Conservation (phyloP, 2,888 invertebrate species). For the Myopa testacea region DNA sequence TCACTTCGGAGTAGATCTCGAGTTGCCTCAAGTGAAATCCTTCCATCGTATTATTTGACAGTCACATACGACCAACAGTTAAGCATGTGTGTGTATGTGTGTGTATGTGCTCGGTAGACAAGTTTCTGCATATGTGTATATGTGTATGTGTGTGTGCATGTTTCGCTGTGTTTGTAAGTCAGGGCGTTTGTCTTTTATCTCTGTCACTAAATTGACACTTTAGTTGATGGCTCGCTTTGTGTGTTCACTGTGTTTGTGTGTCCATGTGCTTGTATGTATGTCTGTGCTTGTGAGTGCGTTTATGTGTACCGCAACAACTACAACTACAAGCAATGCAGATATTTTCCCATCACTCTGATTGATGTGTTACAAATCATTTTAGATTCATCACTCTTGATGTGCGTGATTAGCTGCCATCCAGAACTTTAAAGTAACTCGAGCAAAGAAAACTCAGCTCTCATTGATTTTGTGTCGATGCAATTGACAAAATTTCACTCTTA, state of each 20-base stretch:
- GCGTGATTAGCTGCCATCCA: slow-evolving; percentile 20
- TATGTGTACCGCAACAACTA: neutral
- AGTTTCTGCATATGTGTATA: neutral
- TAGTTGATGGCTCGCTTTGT: slow-evolving; percentile 63
- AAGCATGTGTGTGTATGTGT: too few species aligned
- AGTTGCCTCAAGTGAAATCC: too few species aligned
- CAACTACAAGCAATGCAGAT: slow-evolving; percentile 51
- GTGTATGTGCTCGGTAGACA: too few species aligned
- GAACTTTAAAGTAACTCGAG: neutral
- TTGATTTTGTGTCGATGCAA: neutral
- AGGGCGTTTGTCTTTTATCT: slow-evolving; percentile 57
- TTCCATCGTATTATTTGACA: too few species aligned
- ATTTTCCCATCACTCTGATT: slow-evolving; percentile 58
- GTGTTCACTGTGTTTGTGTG: slow-evolving; percentile 45
- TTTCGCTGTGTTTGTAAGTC: neutral
- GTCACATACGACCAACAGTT: too few species aligned
- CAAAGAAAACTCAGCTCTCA: neutral
- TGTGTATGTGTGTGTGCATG: neutral
- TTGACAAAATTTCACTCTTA: neutral
- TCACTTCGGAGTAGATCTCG: too few species aligned
- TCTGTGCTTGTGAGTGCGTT: neutral
- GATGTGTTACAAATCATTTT: slow-evolving; percentile 56
- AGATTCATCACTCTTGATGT: slow-evolving; percentile 48
- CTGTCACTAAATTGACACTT: slow-evolving; percentile 67
- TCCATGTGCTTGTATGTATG: slow-evolving; percentile 44